A percentile compares a stretch with the other conserved stretches of the same genome.
Conservation (phyloP, 2,113 vertebrate genomes). For the Percopsis transmontana region DNA sequence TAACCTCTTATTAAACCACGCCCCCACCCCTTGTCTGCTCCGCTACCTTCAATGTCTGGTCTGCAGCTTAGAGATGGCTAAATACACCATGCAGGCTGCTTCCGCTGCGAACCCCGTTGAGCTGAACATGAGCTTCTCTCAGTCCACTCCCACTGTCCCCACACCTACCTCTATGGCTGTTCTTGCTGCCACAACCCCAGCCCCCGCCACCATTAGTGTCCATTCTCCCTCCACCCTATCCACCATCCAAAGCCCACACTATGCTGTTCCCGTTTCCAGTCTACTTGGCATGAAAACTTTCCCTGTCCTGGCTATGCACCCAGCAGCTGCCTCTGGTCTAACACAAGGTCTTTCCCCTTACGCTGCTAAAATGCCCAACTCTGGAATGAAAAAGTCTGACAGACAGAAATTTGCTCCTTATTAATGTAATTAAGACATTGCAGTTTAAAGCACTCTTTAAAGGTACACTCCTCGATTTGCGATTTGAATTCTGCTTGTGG, state of each 20-base stretch:
- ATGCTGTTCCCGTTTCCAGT: constrained; percentile 90
- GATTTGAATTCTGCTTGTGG: too few species aligned
- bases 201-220: constrained; percentile 83
- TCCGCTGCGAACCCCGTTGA: constrained; percentile 87
- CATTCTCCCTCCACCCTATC: constrained; percentile 84
- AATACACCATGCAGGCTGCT: constrained; percentile 93
- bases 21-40: constrained; percentile 73
- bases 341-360: constrained; percentile 85
- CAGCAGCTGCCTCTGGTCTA: constrained; percentile 80
- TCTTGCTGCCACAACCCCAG: constrained; percentile 81
- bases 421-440: too few species aligned
- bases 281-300: constrained; percentile 95
- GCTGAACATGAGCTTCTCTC: constrained; percentile 91
- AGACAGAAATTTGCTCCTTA: constrained; percentile 94
- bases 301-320: constrained; percentile 87
- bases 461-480: constrained; percentile 6
- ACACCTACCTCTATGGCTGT: constrained; percentile 87
- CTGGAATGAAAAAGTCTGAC: constrained; percentile 87
- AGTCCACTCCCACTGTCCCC: constrained; percentile 84
- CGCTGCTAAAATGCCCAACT: constrained; percentile 84
- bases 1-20: constrained; percentile 61
- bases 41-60: constrained; percentile 64
- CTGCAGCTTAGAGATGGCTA: constrained; percentile 97
- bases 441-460: too few species aligned
- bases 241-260: constrained; percentile 87